Evolutionary conservation across 2,888 invertebrate species (phyloP), one percentile per base, ranked within the genome.

Genomic region (Rhagonycha lutea): DNA sequence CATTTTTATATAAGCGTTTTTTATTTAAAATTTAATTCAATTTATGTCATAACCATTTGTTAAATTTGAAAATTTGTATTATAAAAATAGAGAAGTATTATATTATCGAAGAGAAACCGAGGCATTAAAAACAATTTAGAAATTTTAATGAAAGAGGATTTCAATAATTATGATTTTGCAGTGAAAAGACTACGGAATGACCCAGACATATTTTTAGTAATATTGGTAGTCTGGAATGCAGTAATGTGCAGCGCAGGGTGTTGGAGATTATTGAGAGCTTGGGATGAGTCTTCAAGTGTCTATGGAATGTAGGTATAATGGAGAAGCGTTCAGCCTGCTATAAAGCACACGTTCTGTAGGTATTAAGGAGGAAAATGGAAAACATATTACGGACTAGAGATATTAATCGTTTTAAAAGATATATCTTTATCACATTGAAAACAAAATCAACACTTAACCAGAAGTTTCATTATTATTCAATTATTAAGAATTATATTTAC

Each of bases 191-290:
- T 82, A 68, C 70, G 73, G 71, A 78, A 75, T 77, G 78, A 80
- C 81, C 77, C 79, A 80, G 81, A 81, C 81, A 83, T 81, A 82
- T 83, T 82, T 80, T 81, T 80, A 79, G 82, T 82, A 84, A 87
- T 87, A 87, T 87, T 86, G 86, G 85, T 83, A 85, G 82, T 82
- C 84, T 85, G 87, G 87, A 87, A 87, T 87, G 86, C 85, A 84
- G 86, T 86, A 86, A 87, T 86, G 86, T 86, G 86, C 84, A 83
- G 82, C 82, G 81, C 80, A 81, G 82, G 78, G 80, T 79, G 78
- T 74, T 76, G 78, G 69, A 70, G 78, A 75, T 79, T 80, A 81
- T 82, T 80, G 81, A 80, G 81, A 77, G 80, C 77, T 70, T 60
- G 78, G 76, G 72, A 74, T 14, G 78, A 80, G 81, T 76, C 79